Conservation (phyloP, 1,140 invertebrate genomes). For the Eriocheir sinensis region DNA sequence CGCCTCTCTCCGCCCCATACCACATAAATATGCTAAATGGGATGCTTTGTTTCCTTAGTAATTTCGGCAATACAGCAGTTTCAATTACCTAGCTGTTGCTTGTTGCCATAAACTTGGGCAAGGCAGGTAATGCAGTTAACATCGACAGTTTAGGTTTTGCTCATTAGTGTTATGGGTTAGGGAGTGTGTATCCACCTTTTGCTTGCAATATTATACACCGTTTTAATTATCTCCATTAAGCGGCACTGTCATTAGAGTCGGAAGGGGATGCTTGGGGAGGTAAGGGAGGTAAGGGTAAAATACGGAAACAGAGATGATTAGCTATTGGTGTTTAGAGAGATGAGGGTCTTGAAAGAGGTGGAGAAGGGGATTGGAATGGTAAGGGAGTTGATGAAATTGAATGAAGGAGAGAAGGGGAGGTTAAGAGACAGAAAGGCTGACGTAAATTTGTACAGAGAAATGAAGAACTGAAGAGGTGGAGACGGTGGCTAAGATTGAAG, state of each 20-base stretch:
- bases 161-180: constrained; percentile 13
- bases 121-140: constrained; percentile 22
- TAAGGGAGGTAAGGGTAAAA: neutral
- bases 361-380: neutral
- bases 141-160: constrained; percentile 15
- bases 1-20: neutral
- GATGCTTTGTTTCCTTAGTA: neutral
- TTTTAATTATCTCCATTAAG: neutral
- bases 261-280: neutral
- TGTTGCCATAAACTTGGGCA: neutral
- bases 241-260: neutral
- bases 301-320: no score
- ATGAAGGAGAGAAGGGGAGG: neutral
- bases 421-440: no score
- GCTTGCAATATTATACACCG: neutral
- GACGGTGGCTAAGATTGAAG: no score
- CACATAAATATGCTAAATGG: neutral
- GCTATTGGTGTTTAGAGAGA: no score
- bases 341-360: neutral
- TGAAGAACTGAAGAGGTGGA: no score
- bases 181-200: neutral
- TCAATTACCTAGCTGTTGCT: constrained; percentile 2
- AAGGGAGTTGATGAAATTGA: neutral
- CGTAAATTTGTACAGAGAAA: no score
- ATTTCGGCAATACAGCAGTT: constrained; percentile 1